A percentile compares a stretch with the other conserved stretches of the same genome.
These are phyloP conservation scores for Cygnus atratus DNA, from an alignment of 2,113 vertebrate genomes.

Conservation along the genomic window DNA sequence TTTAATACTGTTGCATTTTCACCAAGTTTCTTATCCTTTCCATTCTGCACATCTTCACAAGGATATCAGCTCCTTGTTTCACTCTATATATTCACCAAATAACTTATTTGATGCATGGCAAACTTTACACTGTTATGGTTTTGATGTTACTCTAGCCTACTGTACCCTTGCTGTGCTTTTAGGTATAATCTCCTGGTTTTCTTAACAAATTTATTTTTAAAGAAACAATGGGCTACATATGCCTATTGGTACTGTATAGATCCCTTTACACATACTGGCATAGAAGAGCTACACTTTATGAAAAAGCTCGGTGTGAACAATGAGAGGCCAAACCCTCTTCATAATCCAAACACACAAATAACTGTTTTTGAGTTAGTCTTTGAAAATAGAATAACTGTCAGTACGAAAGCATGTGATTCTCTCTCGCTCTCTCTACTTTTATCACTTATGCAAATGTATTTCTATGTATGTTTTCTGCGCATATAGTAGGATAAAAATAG, in stretches of 20 bases:
- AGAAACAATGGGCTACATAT: neutral
- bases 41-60: neutral
- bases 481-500: rapidly evolving
- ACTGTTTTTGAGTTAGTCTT: neutral
- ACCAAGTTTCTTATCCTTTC: neutral
- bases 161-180: neutral
- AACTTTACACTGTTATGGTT: neutral
- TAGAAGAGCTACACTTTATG: neutral
- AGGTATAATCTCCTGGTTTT: neutral
- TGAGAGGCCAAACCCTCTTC: neutral
- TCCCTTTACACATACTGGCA: neutral
- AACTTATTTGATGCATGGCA: neutral
- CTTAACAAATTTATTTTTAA: neutral
- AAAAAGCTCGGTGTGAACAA: neutral
- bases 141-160: neutral
- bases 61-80: neutral
- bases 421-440: neutral
- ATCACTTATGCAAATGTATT: rapidly evolving
- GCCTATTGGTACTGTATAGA: neutral
- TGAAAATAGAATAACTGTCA: neutral
- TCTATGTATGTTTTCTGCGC: neutral
- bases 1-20: neutral
- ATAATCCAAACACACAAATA: neutral
- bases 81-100: neutral
- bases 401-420: rapidly evolving